Base-by-base conservation (phyloP, 2,113 vertebrate genomes). In the Mobula birostris region DNA sequence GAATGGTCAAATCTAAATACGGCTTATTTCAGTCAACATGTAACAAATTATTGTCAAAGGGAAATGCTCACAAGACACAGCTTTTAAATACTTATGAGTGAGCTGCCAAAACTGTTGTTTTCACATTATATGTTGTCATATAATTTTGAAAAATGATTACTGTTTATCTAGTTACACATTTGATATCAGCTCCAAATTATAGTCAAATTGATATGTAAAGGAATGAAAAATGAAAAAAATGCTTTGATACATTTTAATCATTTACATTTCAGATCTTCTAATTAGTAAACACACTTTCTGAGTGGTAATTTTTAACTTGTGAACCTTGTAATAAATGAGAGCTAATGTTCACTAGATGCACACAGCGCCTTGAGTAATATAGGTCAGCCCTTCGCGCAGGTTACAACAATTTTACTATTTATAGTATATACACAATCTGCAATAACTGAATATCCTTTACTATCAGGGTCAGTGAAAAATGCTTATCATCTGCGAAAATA, bases 11-110 rank as follows among this genome's bases (percentile, higher is more conserved):
- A 93, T 74, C 32, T 27, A 90, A 93, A 74, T 29, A 72, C 36
- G 9, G 17, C 90, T 72, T 24, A 56, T 74, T 27, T 76, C 68
- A 93, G 40, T 93, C 36, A 40, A 27, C 40, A 92, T 48, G 36
- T 40, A 92, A 66, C 68, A 92, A 92, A 92, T 70, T 92, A 92
- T 92, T 40, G 48, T 83, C 90, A 74, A 12, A 93, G 91, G 70
- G 91, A 74, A 93, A 76, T 93, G 91, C 91, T 74, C 70, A 93
- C 68, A 93, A 74, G 91, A 93, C 91, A 74, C 91, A 93, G 40
- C 68, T 74, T 93, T 93, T 93, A 56, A 93, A 93, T 93, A 40
- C 36, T 48, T 74, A 56, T 29, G 68, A 74, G 36, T 40, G 8
- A 74, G 70, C 70, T 74, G 70, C 70, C 70, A 74, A 93, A 56